Evolutionary conservation across 2,888 invertebrate genomes (phyloP).

Genomic region (Dorcus hopei): DNA sequence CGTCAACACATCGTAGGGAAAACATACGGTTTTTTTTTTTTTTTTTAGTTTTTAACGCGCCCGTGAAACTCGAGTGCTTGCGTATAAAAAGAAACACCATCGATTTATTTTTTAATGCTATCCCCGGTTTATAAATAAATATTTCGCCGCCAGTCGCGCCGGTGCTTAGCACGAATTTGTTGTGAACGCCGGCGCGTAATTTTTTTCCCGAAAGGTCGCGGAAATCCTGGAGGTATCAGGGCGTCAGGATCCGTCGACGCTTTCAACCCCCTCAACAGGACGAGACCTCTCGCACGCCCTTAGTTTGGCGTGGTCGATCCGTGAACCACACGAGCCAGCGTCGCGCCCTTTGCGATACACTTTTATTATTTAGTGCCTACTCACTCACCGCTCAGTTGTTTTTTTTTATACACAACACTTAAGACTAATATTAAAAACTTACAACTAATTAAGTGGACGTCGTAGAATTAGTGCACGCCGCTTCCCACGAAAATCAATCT

Average conservation of each 20-base stretch:
- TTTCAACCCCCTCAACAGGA: background rate
- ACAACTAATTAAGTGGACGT: no score
- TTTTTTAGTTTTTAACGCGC: no score
- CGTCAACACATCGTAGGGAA: no score
- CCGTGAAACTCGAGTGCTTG: background rate
- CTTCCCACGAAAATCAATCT: no score
- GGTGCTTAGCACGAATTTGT: no score
- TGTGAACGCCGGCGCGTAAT: no score
- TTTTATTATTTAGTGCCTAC: constrained; percentile 2
- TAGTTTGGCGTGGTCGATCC: background rate
- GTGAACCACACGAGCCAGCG: background rate
- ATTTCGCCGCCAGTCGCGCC: no score
- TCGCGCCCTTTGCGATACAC: constrained; percentile 1
- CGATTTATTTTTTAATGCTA: background rate
- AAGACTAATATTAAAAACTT: background rate
- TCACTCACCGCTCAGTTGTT: background rate
- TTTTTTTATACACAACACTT: background rate
- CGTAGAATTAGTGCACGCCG: no score
- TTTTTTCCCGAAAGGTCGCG: no score
- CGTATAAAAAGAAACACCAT: background rate
- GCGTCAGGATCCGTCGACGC: background rate
- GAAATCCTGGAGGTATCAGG: background rate
- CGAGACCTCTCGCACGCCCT: background rate
- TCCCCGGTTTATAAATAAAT: no score
- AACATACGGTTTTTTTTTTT: no score